Conservation (phyloP, 2,113 vertebrate genomes). For the Bubo bubo region DNA sequence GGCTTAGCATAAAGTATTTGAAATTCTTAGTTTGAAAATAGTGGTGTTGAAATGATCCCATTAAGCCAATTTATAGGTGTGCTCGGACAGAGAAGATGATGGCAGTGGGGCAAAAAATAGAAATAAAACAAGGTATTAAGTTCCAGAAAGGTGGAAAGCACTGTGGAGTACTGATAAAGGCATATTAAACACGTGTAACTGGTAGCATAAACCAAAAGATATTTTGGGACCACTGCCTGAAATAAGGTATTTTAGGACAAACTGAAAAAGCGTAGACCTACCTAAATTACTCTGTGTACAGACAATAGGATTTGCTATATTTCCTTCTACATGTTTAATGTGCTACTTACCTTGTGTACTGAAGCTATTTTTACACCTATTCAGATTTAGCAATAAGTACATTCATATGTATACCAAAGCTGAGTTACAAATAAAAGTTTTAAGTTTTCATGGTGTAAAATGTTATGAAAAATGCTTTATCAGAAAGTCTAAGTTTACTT, state of each 20-base stretch:
- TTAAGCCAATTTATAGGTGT: neutral
- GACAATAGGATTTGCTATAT: neutral
- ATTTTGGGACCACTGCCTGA: neutral
- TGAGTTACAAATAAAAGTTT: neutral
- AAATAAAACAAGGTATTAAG: neutral
- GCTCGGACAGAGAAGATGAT: neutral
- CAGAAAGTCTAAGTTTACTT: neutral
- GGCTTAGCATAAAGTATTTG: neutral
- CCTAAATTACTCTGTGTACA: neutral
- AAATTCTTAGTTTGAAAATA: neutral
- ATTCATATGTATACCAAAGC: neutral
- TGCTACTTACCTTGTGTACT: neutral
- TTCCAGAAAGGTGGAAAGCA: neutral
- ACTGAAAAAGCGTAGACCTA: neutral
- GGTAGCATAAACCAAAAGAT: neutral
- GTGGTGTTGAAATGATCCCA: neutral
- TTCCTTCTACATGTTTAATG: neutral
- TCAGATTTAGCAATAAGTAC: neutral
- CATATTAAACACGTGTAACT: neutral
- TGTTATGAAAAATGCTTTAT: neutral
- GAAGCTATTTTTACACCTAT: neutral
- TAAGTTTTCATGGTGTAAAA: neutral
- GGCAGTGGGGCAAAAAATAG: neutral
- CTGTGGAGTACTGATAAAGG: neutral
- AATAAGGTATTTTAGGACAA: neutral